Evolutionary conservation across 1,140 invertebrate species (phyloP), one percentile per base, ranked within the genome.

Genomic region (Dendroctonus ponderosae): DNA sequence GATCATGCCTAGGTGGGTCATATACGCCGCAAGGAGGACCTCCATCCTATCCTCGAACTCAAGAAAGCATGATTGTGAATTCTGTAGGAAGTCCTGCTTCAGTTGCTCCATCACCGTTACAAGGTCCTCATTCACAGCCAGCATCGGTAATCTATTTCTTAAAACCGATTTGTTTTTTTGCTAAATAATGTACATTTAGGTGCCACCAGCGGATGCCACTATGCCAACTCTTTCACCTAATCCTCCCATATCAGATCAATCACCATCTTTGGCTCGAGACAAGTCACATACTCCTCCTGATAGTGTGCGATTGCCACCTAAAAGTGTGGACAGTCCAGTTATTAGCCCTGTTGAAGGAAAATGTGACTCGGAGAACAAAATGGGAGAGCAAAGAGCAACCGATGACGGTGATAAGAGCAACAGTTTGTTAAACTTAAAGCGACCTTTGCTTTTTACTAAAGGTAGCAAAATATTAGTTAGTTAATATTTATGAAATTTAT

Each of bases 31-130:
- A 83, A 26, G 83, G 82, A 51, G 85, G 85, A 14, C 85, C 85
- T 46, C 85, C 86, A 41, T 86, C 86, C 9, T 87, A 87, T 73
- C 83, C 86, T 9, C 79, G 86, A 48, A 87, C 86, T 15, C 84
- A 84, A 62, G 83, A 85, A 75, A 87, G 85, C 53, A 71, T 87
- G 62, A 85, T 85, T 9, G 84, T 87, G 56, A 84, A 86, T 52
- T 87, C 86, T 8, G 87, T 88, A 11, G 89, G 87, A 14, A 91
- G 90, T 43, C 89, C 90, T 5, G 83, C 83, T 70, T 87, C 87
- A n/a, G 88, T 86, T 15, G 89, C 86, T 26, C 91, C 90, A 6
- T 92, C 91, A 6, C 90, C 90, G 9, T 81, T 92, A 72, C 86
- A 88, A 43, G 89, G 89, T 62, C 88, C 89, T 41, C 85, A 88